A percentile compares a stretch with the other conserved stretches of the same genome.
Evolutionary conservation across 2,113 vertebrate species (phyloP).

Genomic region (Pedionomus torquatus): DNA sequence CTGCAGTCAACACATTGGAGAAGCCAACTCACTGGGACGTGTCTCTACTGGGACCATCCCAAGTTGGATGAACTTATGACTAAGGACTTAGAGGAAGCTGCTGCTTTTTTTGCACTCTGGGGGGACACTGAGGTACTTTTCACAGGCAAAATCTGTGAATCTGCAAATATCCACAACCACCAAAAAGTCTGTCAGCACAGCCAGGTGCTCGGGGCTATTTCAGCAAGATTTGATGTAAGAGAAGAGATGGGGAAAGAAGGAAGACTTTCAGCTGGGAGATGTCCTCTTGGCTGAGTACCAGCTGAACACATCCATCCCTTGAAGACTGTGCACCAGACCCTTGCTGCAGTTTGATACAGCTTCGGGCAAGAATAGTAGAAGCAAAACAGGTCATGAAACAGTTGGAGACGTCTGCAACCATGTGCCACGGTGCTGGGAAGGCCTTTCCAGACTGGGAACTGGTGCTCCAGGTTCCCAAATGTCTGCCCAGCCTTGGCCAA

Average conservation of each 20-base stretch:
- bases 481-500: background rate
- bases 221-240: background rate
- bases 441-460: background rate
- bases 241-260: background rate
- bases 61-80: background rate
- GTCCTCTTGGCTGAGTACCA: background rate
- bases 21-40: fast-evolving
- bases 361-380: background rate
- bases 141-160: background rate
- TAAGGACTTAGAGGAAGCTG: background rate
- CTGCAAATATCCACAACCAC: background rate
- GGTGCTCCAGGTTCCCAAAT: background rate
- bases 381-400: background rate
- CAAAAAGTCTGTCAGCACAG: background rate
- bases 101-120: background rate
- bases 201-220: background rate
- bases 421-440: fast-evolving
- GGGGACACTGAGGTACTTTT: background rate
- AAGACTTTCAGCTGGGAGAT: background rate
- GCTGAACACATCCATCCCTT: fast-evolving
- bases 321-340: background rate
- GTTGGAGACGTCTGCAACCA: background rate
- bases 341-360: background rate
- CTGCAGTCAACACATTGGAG: fast-evolving
- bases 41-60: background rate